Evolutionary conservation across 2,888 invertebrate genomes (phyloP), one percentile per base, ranked within the genome.

Genomic region (Amiota minor): DNA sequence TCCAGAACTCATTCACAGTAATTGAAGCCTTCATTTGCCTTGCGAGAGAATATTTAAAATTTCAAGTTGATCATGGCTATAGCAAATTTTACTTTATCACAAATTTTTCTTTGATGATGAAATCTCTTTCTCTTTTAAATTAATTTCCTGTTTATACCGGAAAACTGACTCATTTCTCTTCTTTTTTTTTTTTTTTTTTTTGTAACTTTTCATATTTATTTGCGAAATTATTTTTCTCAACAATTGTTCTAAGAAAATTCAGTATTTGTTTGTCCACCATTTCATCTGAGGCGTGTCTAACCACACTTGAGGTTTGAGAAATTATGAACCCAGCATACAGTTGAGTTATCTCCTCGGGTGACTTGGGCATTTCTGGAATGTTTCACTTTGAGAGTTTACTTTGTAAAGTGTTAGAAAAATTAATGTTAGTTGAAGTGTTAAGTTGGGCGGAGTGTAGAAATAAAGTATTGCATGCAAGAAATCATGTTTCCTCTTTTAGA

Each of bases 181-280:
- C 14, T 2, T 1, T 50, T 50, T 1, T 62, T 23, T 0, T 62
- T 62, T 23, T 62, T 45, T 10, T 45, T 53, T 75, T 77, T 76
- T 10, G 23, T 69, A n/a, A 56, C 35, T 79, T 74, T 74, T 80
- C 74, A 73, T 61, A 75, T 76, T 79, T 79, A 77, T 73, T 76
- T 80, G 82, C 84, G 75, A 78, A 81, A 77, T 35, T 75, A 64
- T 64, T 35, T 69, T 69, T 71, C 8, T 47, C 23, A 35, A 20
- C 47, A 65, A 65, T 49, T 65, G 18, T 65, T 65, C 65, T 49
- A 16, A n/a, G 65, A 65, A 65, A 35, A 12, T 47, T 65, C 11
- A 47, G 65, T 35, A 35, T 35, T 35, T 35, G 35, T 65, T 47
- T 47, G 16, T 35, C 35, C 47, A 18, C 16, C 65, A 65, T 65